Evolutionary conservation across 2,113 vertebrate genomes (phyloP).

Genomic region (Mustelus asterias): DNA sequence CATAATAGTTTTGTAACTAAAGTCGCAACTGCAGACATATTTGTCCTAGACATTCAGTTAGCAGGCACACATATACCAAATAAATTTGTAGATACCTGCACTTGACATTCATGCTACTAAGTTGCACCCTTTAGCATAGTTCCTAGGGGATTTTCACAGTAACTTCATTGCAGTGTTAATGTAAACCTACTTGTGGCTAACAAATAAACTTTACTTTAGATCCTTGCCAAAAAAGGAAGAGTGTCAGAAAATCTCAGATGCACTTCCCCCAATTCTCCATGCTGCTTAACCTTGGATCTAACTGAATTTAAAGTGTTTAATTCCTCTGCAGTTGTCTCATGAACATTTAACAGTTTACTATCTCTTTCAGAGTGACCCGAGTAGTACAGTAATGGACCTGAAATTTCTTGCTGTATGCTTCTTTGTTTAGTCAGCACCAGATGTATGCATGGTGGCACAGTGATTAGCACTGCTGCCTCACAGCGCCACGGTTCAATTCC

Average conservation of each 20-base stretch:
- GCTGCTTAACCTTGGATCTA: neutral
- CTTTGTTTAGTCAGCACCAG: neutral
- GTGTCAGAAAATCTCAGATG: neutral
- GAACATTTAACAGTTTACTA: neutral
- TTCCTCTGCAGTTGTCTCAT: neutral
- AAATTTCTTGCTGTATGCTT: neutral
- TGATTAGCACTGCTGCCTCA: no score
- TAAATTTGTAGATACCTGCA: no score
- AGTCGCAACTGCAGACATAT: neutral
- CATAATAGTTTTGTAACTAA: no score
- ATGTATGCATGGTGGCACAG: no score
- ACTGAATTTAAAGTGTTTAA: neutral
- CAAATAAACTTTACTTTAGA: no score
- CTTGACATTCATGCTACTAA: neutral
- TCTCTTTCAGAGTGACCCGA: neutral
- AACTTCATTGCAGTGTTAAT: no score
- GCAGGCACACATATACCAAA: neutral
- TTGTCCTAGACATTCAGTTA: neutral
- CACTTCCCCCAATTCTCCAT: neutral
- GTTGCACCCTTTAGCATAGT: neutral
- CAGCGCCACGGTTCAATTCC: no score
- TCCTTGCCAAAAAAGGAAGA: no score
- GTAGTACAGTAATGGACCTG: neutral
- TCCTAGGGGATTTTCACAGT: no score
- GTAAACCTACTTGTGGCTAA: no score